Evolutionary conservation across 2,888 invertebrate species (phyloP).

Genomic region (Tenthredo mesomela): DNA sequence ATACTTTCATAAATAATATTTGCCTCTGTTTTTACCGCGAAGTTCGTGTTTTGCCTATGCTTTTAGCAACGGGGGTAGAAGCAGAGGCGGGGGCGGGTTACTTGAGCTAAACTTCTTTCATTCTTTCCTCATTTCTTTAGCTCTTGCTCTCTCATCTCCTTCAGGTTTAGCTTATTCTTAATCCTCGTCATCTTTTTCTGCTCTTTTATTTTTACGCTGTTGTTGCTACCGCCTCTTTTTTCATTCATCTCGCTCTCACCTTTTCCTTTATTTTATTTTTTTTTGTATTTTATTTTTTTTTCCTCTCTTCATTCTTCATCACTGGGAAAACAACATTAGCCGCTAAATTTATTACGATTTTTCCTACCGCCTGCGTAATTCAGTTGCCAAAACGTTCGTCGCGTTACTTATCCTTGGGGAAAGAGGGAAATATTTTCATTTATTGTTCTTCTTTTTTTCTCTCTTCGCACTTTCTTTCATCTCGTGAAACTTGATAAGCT

Average conservation of each 20-base stretch:
- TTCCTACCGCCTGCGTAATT: not conserved
- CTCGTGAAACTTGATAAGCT: not conserved
- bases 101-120: constrained; percentile 29
- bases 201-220: constrained; percentile 11
- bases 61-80: constrained; percentile 23
- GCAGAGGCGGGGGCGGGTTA: constrained; percentile 4
- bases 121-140: constrained; percentile 7
- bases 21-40: constrained; percentile 38
- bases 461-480: not conserved
- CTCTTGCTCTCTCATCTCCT: not conserved
- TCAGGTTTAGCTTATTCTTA: constrained; percentile 10
- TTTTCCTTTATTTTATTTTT: not conserved
- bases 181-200: constrained; percentile 13
- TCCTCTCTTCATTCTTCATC: constrained; percentile 20
- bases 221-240: not conserved
- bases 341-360: constrained; percentile 40
- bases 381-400: constrained; percentile 18
- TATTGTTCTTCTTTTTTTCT: not conserved
- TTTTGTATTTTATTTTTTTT: not conserved
- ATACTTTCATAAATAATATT: constrained; percentile 58
- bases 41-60: constrained; percentile 41
- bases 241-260: not conserved
- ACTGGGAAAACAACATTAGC: constrained; percentile 47
- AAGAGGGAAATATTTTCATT: not conserved
- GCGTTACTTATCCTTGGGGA: not conserved